Evolutionary conservation across 1,140 invertebrate species (phyloP).

Genomic region (Drosophila littoralis): DNA sequence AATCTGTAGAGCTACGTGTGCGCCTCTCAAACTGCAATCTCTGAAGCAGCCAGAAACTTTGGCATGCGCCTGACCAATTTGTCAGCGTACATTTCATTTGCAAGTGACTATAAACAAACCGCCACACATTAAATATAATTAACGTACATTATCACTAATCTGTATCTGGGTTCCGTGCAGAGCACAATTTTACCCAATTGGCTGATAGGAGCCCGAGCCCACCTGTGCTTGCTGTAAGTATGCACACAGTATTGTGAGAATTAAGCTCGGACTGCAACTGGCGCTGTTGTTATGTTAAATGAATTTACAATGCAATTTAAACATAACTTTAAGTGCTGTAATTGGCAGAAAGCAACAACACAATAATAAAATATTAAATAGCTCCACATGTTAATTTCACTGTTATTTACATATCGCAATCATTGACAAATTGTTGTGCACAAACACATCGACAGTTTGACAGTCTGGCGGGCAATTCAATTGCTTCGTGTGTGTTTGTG

Average conservation of each 20-base stretch:
- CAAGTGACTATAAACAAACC: constrained; percentile 27
- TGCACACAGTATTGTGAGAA: constrained; percentile 1
- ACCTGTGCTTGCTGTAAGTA: not conserved
- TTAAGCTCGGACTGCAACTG: not conserved
- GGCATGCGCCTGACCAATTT: constrained; percentile 23
- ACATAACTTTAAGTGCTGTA: constrained; percentile 23
- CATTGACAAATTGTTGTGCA: constrained; percentile 53
- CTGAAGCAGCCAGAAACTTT: constrained; percentile 13
- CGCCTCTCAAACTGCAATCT: not conserved
- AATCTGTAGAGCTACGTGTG: constrained; percentile 38
- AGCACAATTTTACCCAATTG: constrained; percentile 8
- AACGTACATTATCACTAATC: constrained; percentile 9
- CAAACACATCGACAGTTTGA: constrained; percentile 25
- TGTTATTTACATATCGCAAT: constrained; percentile 60
- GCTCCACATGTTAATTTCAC: constrained; percentile 60
- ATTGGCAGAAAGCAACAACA: constrained; percentile 22
- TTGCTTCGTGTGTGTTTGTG: constrained; percentile 24
- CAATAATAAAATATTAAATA: constrained; percentile 12
- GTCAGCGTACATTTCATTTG: constrained; percentile 1
- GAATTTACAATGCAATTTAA: constrained; percentile 67
- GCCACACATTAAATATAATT: constrained; percentile 22
- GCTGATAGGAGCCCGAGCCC: not conserved
- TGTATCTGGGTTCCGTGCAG: constrained; percentile 15
- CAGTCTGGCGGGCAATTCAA: constrained; percentile 33
- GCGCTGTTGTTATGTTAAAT: constrained; percentile 24